These are phyloP conservation scores for Eristalinus aeneus DNA, from an alignment of 2,888 invertebrate genomes.

Conservation along the genomic window DNA sequence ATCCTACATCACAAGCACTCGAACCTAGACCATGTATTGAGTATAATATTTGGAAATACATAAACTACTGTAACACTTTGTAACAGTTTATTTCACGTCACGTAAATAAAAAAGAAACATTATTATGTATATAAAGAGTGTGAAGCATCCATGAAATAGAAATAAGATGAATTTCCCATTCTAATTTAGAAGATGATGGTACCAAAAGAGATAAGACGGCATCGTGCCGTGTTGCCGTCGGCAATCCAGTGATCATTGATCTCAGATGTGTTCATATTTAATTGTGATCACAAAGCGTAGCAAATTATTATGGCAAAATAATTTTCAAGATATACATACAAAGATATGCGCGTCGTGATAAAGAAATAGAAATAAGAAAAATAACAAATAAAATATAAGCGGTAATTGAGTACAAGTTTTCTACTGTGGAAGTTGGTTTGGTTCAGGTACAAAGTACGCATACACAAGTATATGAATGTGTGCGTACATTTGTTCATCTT, in stretches of 20 bases:
- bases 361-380: conserved; percentile 21
- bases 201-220: conserved; percentile 28
- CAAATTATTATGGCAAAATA: conserved; percentile 57
- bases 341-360: conserved; percentile 8
- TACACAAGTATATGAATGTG: not conserved
- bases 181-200: conserved; percentile 44
- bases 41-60: not conserved
- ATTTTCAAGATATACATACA: conserved; percentile 30
- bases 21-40: not conserved
- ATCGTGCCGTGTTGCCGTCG: conserved; percentile 44
- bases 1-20: not conserved
- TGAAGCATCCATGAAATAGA: not conserved
- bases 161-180: conserved; percentile 58
- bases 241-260: conserved; percentile 49
- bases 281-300: conserved; percentile 56
- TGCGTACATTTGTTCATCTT: not conserved
- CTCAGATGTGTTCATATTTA: conserved; percentile 31
- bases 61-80: conserved; percentile 26
- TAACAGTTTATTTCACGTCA: not conserved
- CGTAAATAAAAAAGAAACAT: not conserved
- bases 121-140: not conserved
- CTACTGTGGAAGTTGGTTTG: conserved; percentile 3
- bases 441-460: not conserved
- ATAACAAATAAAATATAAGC: conserved; percentile 3
- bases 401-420: conserved; percentile 27